Conservation (phyloP, 2,797 vertebrate genomes). For the Rhinatrema bivittatum region DNA sequence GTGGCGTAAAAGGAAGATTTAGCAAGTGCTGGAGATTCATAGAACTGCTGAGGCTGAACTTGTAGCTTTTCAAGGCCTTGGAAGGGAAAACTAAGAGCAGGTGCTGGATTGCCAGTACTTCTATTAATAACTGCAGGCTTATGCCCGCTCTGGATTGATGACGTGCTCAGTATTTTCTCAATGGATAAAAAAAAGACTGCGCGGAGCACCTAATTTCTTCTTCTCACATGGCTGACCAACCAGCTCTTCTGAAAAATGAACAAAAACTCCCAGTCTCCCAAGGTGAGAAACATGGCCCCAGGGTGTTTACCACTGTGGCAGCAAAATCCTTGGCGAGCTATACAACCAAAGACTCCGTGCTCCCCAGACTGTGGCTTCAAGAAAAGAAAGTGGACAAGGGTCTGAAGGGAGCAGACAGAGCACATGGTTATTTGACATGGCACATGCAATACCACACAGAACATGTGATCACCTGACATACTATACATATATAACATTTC, state of each 20-base stretch:
- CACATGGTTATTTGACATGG: too few species aligned
- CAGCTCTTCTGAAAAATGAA: background rate
- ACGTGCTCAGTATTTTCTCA: conserved; percentile 24
- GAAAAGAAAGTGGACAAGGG: too few species aligned
- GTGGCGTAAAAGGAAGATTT: conserved; percentile 48
- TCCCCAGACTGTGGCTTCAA: too few species aligned
- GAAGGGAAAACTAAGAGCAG: conserved; percentile 34
- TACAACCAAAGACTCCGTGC: too few species aligned
- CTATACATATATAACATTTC: too few species aligned
- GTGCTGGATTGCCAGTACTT: conserved; percentile 27
- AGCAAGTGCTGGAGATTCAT: conserved; percentile 45
- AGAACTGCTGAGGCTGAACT: conserved; percentile 43
- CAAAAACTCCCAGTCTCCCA: too few species aligned
- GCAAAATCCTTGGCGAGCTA: too few species aligned
- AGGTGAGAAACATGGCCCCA: too few species aligned
- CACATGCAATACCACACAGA: too few species aligned
- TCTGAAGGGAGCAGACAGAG: too few species aligned
- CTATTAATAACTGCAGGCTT: conserved; percentile 40
- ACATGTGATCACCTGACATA: too few species aligned
- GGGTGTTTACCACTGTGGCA: too few species aligned
- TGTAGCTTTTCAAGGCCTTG: conserved; percentile 36
- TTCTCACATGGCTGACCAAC: background rate
- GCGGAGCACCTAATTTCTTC: background rate
- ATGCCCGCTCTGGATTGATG: conserved; percentile 29
- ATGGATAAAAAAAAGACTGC: conserved; percentile 14